phyloP scores from a whole-genome alignment of 2,888 invertebrate genomes.

The Chelonus formosanus region DNA sequence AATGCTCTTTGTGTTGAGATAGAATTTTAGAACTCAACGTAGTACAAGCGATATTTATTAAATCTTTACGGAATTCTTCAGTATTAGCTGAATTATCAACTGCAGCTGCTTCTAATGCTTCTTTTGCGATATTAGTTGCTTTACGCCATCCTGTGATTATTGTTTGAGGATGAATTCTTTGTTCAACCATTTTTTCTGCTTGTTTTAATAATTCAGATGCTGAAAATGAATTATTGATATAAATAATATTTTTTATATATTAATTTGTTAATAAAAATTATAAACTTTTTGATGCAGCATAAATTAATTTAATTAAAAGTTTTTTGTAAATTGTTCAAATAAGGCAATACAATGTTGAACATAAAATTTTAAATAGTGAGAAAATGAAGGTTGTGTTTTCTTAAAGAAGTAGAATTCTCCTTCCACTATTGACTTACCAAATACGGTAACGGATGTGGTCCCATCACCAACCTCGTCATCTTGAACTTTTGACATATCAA shows the following conservation, averaged over 20 bases:
- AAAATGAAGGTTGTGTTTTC: too few relatives aligned
- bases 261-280: background rate
- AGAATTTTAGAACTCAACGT: constrained; percentile 98
- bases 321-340: too few relatives aligned
- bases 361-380: background rate
- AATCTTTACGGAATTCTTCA: constrained; percentile 83
- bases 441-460: constrained; percentile 98
- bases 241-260: background rate
- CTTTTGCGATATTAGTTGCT: constrained; percentile 84
- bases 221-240: constrained; percentile 52
- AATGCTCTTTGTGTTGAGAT: constrained; percentile 96
- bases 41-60: constrained; percentile 96
- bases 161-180: constrained; percentile 97
- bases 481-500: constrained; percentile 98
- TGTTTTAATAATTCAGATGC: constrained; percentile 94
- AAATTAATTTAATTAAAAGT: too few relatives aligned
- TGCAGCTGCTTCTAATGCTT: constrained; percentile 81
- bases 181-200: constrained; percentile 92
- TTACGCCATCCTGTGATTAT: constrained; percentile 96
- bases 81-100: constrained; percentile 84
- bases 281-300: background rate
- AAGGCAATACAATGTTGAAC: too few relatives aligned
- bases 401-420: background rate
- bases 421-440: constrained; percentile 67
- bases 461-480: constrained; percentile 99